These are phyloP conservation scores for Dermatemys mawii DNA, from an alignment of 2,113 vertebrate genomes.

Conservation along the genomic window DNA sequence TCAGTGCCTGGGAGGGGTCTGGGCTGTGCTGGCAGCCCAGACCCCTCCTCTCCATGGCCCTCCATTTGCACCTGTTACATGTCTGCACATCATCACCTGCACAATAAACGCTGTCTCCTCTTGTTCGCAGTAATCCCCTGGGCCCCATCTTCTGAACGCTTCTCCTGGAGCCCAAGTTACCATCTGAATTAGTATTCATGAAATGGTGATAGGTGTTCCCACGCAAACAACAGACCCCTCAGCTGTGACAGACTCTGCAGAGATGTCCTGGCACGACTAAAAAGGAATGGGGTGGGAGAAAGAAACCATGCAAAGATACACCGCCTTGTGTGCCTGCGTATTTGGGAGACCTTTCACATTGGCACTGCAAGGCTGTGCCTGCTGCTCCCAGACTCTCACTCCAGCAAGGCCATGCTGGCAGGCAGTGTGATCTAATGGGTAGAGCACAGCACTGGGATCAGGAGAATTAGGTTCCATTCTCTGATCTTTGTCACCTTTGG, in stretches of 20 bases:
- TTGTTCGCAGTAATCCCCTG: neutral
- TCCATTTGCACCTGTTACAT: neutral
- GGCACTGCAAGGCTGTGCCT: neutral
- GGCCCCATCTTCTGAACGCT: neutral
- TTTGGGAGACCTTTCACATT: neutral
- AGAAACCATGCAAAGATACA: neutral
- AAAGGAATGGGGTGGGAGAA: neutral
- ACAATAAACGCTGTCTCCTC: neutral
- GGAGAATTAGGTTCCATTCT: neutral
- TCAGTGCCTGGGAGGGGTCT: neutral
- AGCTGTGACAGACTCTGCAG: too few species aligned
- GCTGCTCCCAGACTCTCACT: neutral
- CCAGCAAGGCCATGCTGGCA: neutral
- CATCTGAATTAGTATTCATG: neutral
- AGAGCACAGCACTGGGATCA: neutral
- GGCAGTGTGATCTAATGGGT: too few species aligned
- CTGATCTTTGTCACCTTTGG: neutral
- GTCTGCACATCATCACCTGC: neutral
- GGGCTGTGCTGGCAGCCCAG: neutral
- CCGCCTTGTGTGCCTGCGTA: neutral
- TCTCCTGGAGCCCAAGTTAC: neutral
- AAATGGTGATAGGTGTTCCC: neutral
- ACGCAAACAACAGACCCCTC: neutral
- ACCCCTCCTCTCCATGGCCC: neutral
- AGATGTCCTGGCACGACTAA: neutral